These are phyloP conservation scores for Colossoma macropomum DNA, from an alignment of 2,113 vertebrate genomes.

Conservation along the genomic window DNA sequence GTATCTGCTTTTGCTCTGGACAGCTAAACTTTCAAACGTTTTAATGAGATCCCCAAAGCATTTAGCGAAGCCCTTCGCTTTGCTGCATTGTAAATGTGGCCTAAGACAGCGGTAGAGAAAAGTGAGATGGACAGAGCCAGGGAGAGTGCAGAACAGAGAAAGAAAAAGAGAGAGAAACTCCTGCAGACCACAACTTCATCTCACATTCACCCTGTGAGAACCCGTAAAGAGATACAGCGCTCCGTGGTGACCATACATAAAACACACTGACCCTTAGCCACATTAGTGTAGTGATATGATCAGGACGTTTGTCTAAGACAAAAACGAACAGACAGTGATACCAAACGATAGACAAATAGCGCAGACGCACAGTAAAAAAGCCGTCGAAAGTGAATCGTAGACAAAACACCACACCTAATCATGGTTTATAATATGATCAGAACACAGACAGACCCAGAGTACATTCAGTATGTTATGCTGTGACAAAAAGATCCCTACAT, in stretches of 20 bases:
- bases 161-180: constrained; percentile 65
- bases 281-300: constrained; percentile 13
- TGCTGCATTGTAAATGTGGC: background rate
- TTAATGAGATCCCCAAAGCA: background rate
- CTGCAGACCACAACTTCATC: constrained; percentile 5
- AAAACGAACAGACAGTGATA: constrained; percentile 35
- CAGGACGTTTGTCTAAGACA: background rate
- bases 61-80: background rate
- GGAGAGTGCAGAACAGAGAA: background rate
- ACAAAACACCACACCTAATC: constrained; percentile 66
- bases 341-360: constrained; percentile 53
- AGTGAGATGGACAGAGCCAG: constrained; percentile 13
- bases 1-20: background rate
- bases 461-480: background rate
- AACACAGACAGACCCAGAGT: constrained; percentile 4
- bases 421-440: constrained; percentile 60
- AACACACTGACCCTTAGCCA: constrained; percentile 1
- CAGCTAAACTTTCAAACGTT: background rate
- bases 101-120: background rate
- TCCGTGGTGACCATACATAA: constrained; percentile 17
- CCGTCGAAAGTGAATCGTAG: constrained; percentile 64
- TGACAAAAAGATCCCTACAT: background rate
- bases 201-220: constrained; percentile 8
- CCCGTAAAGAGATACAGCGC: background rate
- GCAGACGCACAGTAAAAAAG: constrained; percentile 49